Percentiles rank a stretch among this genome's conserved stretches.
phyloP scores from a whole-genome alignment of 2,113 vertebrate genomes.

The Ceuthmochares aereus region DNA sequence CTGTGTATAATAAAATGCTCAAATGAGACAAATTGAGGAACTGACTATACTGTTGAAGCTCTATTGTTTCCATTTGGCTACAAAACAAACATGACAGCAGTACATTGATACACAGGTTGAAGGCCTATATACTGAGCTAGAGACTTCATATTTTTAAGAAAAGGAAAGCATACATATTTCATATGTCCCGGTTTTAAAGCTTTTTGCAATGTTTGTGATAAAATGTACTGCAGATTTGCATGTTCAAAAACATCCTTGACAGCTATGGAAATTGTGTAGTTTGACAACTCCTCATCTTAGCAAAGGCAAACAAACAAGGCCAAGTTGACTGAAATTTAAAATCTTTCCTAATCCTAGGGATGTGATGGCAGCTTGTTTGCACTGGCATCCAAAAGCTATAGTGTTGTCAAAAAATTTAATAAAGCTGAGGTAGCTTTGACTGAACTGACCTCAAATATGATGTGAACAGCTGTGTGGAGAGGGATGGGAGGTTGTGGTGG shows the following conservation, averaged over 20 bases:
- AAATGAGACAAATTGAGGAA: background rate
- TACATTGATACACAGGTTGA: background rate
- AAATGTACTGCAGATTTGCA: conserved; percentile 60
- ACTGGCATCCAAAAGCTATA: conserved; percentile 36
- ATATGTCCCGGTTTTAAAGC: conserved; percentile 58
- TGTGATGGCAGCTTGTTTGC: conserved; percentile 58
- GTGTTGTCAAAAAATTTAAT: conserved; percentile 47
- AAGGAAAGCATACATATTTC: conserved; percentile 52
- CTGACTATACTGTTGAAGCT: background rate
- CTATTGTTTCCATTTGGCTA: conserved; percentile 27
- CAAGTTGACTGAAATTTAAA: conserved; percentile 65
- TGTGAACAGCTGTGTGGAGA: conserved; percentile 26
- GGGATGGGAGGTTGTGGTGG: background rate
- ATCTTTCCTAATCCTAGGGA: conserved; percentile 34
- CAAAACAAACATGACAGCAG: conserved; percentile 26
- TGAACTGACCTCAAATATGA: conserved; percentile 57
- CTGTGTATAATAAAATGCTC: background rate
- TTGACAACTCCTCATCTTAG: conserved; percentile 64
- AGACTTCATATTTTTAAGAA: background rate
- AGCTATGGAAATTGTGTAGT: conserved; percentile 68
- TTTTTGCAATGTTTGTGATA: conserved; percentile 64
- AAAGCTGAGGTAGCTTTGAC: conserved; percentile 38
- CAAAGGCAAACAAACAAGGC: conserved; percentile 67
- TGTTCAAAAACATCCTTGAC: conserved; percentile 69
- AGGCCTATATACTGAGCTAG: conserved; percentile 17